A percentile compares a stretch with the other conserved stretches of the same genome.
Evolutionary conservation across 1,140 invertebrate genomes (phyloP).

Genomic region (Panulirus ornatus): DNA sequence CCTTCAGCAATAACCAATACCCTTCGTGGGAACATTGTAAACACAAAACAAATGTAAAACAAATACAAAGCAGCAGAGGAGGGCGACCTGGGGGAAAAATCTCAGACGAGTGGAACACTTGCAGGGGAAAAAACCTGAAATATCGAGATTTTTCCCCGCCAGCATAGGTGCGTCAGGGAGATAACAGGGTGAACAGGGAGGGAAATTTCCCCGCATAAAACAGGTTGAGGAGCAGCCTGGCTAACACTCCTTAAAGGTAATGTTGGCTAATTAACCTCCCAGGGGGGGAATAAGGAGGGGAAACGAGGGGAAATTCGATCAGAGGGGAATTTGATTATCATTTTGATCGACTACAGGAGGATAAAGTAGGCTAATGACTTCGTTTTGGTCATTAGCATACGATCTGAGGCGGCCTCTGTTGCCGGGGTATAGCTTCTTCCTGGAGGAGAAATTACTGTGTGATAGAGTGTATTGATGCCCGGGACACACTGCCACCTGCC

Average conservation of each 20-base stretch:
- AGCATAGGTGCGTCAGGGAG: background rate
- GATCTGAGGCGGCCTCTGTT: too few relatives aligned
- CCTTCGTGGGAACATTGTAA: too few relatives aligned
- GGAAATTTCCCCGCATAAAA: background rate
- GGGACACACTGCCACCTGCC: too few relatives aligned
- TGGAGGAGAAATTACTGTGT: too few relatives aligned
- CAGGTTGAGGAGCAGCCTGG: background rate
- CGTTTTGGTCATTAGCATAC: background rate
- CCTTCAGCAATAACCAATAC: too few relatives aligned
- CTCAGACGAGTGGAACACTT: too few relatives aligned
- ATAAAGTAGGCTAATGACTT: slow-evolving; percentile 12
- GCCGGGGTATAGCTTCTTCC: too few relatives aligned
- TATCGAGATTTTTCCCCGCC: background rate
- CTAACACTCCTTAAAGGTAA: slow-evolving; percentile 14
- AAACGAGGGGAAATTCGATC: background rate
- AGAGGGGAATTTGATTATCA: slow-evolving; percentile 12
- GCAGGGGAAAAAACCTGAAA: background rate
- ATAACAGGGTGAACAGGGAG: background rate
- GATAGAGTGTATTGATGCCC: too few relatives aligned
- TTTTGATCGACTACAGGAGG: slow-evolving; percentile 20
- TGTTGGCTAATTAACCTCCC: background rate
- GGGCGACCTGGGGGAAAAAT: too few relatives aligned
- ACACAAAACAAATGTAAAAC: too few relatives aligned
- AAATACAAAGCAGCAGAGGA: too few relatives aligned
- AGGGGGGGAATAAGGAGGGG: slow-evolving; percentile 15